These are phyloP conservation scores for Loris lydekkerianus DNA, from an alignment of 2,797 vertebrate species.

Conservation along the genomic window DNA sequence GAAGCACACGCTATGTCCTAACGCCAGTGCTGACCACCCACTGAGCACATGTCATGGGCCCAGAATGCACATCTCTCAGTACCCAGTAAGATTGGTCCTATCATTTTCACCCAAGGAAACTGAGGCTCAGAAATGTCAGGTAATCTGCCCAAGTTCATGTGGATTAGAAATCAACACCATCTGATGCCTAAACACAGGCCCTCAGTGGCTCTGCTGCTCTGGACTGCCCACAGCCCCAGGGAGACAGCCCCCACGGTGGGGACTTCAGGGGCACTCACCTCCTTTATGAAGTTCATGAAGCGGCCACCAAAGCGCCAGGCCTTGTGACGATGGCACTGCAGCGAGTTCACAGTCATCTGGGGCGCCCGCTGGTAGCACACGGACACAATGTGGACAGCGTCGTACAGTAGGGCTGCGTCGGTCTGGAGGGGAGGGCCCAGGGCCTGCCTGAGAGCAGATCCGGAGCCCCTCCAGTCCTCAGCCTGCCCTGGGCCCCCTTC, in stretches of 20 bases:
- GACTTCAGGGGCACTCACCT: constrained; percentile 89
- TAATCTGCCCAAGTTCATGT: not conserved
- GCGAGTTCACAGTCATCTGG: constrained; percentile 99
- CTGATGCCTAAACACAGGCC: not conserved
- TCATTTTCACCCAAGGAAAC: not conserved
- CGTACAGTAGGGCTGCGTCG: constrained; percentile 98
- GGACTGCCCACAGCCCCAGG: accelerated
- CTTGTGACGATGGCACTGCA: constrained; percentile 99
- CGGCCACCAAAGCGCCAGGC: constrained; percentile 98
- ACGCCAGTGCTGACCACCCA: not conserved
- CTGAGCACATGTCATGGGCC: accelerated
- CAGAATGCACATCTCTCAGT: not conserved
- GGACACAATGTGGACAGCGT: constrained; percentile 99
- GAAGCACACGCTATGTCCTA: not conserved
- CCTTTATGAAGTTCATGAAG: constrained; percentile 99
- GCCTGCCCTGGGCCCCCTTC: not conserved
- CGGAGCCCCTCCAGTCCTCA: accelerated
- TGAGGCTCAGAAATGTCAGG: not conserved
- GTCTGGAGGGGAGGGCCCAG: constrained; percentile 95
- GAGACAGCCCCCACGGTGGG: accelerated
- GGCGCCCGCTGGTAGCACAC: constrained; percentile 98
- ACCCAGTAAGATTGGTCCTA: not conserved
- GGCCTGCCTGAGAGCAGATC: constrained; percentile 68
- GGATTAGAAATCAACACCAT: not conserved
- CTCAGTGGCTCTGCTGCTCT: accelerated